Base-by-base conservation (phyloP, 1,140 invertebrate species). In the Manduca sexta region DNA sequence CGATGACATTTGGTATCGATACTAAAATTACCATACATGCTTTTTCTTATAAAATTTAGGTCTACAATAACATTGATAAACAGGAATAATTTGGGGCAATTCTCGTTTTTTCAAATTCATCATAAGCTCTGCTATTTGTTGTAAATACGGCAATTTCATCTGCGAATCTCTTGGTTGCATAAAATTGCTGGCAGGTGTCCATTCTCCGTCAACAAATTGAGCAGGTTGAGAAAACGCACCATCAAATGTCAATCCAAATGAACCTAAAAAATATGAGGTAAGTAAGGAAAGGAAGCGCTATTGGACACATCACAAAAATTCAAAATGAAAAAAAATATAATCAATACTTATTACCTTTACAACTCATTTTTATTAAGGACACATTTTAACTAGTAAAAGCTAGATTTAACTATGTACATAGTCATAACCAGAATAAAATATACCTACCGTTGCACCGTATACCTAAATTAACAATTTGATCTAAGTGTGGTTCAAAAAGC, bases 191-290 rank as follows among this genome's bases (percentile, higher is more conserved):
- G 74, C 77, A 12, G 86, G 81, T 48, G 39, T 49, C 87, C 87
- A 88, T 49, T 57, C 58, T 6, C 64, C 68, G 42, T 76, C 67
- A n/a, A 69, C 53, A 11, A 80, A 69, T 16, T 65, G 64, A 16
- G 72, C 74, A 10, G 87, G 86, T 64, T 88, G 86, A n/a, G 87
- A 88, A 74, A 88, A 86, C 37, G 73, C 56, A 18, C 86, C 74
- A 35, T 78, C 56, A 46, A 81, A 75, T 11, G 66, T 61, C 51
- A 88, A 69, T 33, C 76, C 85, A 75, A 87, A 87, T n/a, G 77
- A 68, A 18, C 86, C 86, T 87, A 47, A 7, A 60, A 72, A 53
- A 44, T 42, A n/a, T n/a, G n/a, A n/a, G n/a, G n/a, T n/a, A n/a
- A n/a, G n/a, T n/a, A n/a, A n/a, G n/a, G n/a, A n/a, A n/a, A n/a